Evolutionary conservation across 2,888 invertebrate species (phyloP).

Genomic region (Arge pagana): DNA sequence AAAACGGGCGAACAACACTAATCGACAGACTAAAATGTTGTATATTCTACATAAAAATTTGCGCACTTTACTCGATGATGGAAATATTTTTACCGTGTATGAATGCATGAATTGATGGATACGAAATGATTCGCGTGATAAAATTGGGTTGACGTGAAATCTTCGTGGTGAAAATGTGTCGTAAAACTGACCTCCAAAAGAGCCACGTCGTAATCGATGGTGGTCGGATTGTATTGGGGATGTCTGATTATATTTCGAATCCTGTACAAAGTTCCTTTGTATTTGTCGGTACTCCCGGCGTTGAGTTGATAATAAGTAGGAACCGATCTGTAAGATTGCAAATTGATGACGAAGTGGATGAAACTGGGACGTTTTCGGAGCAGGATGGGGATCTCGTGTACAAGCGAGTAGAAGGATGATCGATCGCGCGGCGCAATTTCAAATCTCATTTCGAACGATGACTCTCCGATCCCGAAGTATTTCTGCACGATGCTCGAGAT

Average conservation of each 20-base stretch:
- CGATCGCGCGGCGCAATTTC: no score
- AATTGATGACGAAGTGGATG: not conserved
- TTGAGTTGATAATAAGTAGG: constrained; percentile 32
- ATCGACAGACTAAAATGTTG: no score
- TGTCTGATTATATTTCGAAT: constrained; percentile 50
- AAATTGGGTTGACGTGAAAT: no score
- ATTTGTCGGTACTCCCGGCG: constrained; percentile 37
- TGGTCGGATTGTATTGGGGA: constrained; percentile 42
- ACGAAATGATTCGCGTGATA: no score
- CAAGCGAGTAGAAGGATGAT: not conserved
- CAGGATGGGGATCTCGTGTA: not conserved
- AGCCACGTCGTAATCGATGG: constrained; percentile 58
- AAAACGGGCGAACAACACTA: no score
- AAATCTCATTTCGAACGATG: no score
- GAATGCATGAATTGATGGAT: no score
- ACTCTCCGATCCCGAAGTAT: no score
- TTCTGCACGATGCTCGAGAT: not conserved
- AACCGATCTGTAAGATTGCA: constrained; percentile 6
- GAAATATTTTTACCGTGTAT: no score
- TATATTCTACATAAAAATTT: no score
- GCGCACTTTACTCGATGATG: no score
- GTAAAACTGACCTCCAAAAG: constrained; percentile 51
- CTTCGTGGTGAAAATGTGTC: no score
- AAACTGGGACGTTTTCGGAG: accelerated
- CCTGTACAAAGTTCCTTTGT: constrained; percentile 33